Evolutionary conservation across 1,140 invertebrate genomes (phyloP), one percentile per base, ranked within the genome.

Genomic region (Campodea augens): DNA sequence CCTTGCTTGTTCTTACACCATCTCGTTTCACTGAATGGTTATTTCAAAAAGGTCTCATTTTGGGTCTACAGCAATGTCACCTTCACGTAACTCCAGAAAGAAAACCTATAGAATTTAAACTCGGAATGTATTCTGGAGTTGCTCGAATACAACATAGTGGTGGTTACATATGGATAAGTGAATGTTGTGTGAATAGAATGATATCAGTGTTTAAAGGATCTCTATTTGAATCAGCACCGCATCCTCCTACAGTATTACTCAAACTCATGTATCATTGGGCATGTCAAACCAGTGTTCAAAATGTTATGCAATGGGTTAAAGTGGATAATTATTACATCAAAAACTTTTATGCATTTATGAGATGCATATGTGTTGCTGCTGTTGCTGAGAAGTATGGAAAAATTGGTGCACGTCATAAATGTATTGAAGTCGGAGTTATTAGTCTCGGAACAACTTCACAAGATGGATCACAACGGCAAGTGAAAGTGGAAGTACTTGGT

Each of bases 261-360:
- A 89, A 89, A 56, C 63, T 89, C 0, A 77, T 90, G 22, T 90
- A 89, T 59, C 84, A 90, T 57, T 90, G 85, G 85, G 71, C 79
- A 0, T 88, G 83, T 56, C 84, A 89, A 55, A 88, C 85, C 1
- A 81, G 80, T 44, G 77, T 87, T 12, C 76, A 81, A 53, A 90
- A 88, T 57, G 81, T 89, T 12, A 71, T 83, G 0, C 78, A 81
- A 38, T 89, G 84, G 85, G 75, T 88, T 0, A 88, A 88, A 66
- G 81, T 61, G 38, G 73, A 78, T 38, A 79, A 78, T 53, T 58
- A 77, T 5, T 81, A 78, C 53, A 69, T 82, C 0, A 81, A 81
- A 57, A 76, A 75, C 12, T 72, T 87, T 48, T 85, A 79, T 50
- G 81, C 80, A 0, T 77, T 78, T 69, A 59, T 88, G 25, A 65